phyloP scores from a whole-genome alignment of 2,888 invertebrate genomes.

The Drosophila kuntzei region DNA sequence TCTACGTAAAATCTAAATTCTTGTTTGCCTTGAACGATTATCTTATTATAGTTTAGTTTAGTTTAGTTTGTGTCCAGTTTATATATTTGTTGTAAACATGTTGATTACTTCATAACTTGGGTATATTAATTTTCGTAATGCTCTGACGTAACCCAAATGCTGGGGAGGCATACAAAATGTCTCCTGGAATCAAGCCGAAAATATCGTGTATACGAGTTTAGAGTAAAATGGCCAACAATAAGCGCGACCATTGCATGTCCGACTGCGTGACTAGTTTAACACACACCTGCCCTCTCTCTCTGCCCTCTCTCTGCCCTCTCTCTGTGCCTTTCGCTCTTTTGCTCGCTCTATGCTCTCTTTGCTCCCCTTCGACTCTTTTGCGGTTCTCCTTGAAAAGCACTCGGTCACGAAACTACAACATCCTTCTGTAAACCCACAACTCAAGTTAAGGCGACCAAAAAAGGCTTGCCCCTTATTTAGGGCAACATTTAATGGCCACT shows the following conservation, averaged over 20 bases:
- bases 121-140: constrained; percentile 50
- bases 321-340: constrained; percentile 26
- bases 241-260: constrained; percentile 72
- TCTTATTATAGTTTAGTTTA: neutral
- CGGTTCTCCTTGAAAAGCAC: constrained; percentile 76
- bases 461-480: constrained; percentile 80
- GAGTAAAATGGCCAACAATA: constrained; percentile 29
- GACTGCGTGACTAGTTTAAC: constrained; percentile 78
- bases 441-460: constrained; percentile 74
- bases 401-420: constrained; percentile 76
- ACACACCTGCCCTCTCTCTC: constrained; percentile 58
- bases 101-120: constrained; percentile 34
- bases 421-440: constrained; percentile 63
- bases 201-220: constrained; percentile 43
- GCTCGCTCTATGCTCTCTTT: neutral
- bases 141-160: constrained; percentile 48
- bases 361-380: constrained; percentile 11
- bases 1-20: constrained; percentile 11
- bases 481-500: constrained; percentile 81
- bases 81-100: constrained; percentile 11
- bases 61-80: constrained; percentile 6
- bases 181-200: constrained; percentile 53
- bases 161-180: constrained; percentile 34
- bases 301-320: neutral
- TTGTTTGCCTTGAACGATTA: constrained; percentile 11